phyloP scores from a whole-genome alignment of 2,888 invertebrate genomes.

The Hipparchia sbordonii region DNA sequence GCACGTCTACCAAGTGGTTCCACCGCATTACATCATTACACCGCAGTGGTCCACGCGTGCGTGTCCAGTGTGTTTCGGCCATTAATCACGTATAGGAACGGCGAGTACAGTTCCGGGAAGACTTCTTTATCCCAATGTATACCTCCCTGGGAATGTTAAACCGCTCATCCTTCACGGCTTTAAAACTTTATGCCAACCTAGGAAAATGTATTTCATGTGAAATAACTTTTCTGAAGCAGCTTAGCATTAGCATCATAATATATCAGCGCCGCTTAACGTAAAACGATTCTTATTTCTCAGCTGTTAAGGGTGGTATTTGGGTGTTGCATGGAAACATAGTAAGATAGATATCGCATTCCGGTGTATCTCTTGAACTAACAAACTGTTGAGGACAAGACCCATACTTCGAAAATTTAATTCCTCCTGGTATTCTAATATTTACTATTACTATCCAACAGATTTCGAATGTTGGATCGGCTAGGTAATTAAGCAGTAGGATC shows the following conservation, averaged over 20 bases:
- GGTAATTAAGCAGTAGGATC: too few relatives aligned
- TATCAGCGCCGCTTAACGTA: not conserved
- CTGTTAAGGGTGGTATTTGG: not conserved
- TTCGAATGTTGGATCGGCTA: too few relatives aligned
- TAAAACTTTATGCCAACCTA: conserved; percentile 20
- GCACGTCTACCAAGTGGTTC: too few relatives aligned
- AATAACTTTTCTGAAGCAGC: conserved; percentile 28
- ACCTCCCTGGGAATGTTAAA: conserved; percentile 13
- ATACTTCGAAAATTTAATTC: not conserved
- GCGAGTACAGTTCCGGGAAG: not conserved
- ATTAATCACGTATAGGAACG: not conserved
- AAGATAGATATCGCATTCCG: conserved; percentile 4
- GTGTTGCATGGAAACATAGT: not conserved
- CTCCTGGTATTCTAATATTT: not conserved
- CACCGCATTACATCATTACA: too few relatives aligned
- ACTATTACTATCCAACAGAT: too few relatives aligned
- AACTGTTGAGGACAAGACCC: not conserved
- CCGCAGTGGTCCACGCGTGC: too few relatives aligned
- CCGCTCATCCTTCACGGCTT: conserved; percentile 22
- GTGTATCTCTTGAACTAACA: conserved; percentile 14
- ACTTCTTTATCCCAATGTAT: not conserved
- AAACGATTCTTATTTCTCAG: not conserved
- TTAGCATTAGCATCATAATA: conserved; percentile 23
- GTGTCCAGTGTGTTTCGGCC: too few relatives aligned
- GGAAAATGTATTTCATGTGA: conserved; percentile 27